Conservation (phyloP, 2,888 invertebrate genomes). For the Temnothorax unifasciatus region DNA sequence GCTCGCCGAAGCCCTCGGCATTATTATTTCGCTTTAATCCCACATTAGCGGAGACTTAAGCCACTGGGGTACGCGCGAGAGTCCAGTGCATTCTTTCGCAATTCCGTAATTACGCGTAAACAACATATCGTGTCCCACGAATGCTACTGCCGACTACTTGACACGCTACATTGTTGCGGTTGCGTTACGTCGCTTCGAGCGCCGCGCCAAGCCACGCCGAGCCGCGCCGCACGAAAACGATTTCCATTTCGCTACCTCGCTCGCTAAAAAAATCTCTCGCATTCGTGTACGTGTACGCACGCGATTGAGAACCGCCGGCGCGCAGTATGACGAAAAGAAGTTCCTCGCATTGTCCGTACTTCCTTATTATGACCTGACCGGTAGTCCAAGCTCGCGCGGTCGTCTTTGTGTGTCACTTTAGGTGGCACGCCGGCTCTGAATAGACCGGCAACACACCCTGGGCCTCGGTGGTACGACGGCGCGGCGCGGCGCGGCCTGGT, state of each 20-base stretch:
- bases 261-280: conserved; percentile 6
- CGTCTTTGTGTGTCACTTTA: conserved; percentile 82
- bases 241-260: conserved; percentile 23
- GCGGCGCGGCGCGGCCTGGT: neutral
- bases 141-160: conserved; percentile 15
- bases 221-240: conserved; percentile 17
- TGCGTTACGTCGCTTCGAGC: conserved; percentile 9
- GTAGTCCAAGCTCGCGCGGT: conserved; percentile 72
- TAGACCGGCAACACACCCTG: conserved; percentile 70
- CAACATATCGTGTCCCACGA: conserved; percentile 40
- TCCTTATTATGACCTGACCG: conserved; percentile 79
- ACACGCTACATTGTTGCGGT: conserved; percentile 21
- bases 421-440: conserved; percentile 76
- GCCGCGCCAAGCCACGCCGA: no score
- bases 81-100: conserved; percentile 37
- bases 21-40: conserved; percentile 53
- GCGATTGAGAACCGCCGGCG: conserved; percentile 62
- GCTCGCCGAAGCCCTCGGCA: neutral
- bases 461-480: neutral
- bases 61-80: conserved; percentile 1
- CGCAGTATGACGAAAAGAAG: conserved; percentile 63
- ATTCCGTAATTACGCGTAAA: conserved; percentile 49
- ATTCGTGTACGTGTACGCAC: neutral
- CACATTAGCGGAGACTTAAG: conserved; percentile 38
- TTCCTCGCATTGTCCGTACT: conserved; percentile 76